phyloP scores from a whole-genome alignment of 2,113 vertebrate species.

The Pica pica region DNA sequence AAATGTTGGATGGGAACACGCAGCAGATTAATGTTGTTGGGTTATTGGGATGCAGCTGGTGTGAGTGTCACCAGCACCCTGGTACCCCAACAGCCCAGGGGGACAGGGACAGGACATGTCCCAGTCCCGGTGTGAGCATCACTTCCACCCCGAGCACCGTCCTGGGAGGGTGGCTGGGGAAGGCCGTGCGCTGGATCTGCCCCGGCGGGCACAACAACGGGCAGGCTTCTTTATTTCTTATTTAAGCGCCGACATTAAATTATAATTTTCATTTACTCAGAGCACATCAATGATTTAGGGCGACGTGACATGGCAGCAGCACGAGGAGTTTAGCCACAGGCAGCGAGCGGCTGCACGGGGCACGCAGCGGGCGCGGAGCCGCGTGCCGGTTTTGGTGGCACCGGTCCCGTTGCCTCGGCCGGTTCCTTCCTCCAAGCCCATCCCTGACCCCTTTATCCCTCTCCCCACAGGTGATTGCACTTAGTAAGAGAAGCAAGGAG shows the following conservation, averaged over 20 bases:
- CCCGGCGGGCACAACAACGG: neutral
- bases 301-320: neutral
- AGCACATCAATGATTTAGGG: constrained; percentile 52
- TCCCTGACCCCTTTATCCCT: neutral
- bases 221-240: constrained; percentile 54
- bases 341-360: neutral
- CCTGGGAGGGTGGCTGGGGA: neutral
- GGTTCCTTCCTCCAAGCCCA: accelerated
- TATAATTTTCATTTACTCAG: constrained; percentile 65
- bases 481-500: constrained; percentile 96
- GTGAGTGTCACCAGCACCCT: accelerated
- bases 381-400: accelerated
- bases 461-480: constrained; percentile 88
- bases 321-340: neutral
- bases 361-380: neutral
- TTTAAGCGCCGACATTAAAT: constrained; percentile 59
- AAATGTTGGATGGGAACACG: neutral
- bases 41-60: neutral
- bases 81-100: accelerated
- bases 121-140: accelerated
- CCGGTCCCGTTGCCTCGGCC: accelerated
- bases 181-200: accelerated
- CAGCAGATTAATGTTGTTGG: neutral
- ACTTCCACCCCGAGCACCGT: accelerated
- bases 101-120: neutral